Percentiles rank a stretch among this genome's conserved stretches.
Evolutionary conservation across 2,113 vertebrate species (phyloP).

Genomic region (Burhinus oedicnemus): DNA sequence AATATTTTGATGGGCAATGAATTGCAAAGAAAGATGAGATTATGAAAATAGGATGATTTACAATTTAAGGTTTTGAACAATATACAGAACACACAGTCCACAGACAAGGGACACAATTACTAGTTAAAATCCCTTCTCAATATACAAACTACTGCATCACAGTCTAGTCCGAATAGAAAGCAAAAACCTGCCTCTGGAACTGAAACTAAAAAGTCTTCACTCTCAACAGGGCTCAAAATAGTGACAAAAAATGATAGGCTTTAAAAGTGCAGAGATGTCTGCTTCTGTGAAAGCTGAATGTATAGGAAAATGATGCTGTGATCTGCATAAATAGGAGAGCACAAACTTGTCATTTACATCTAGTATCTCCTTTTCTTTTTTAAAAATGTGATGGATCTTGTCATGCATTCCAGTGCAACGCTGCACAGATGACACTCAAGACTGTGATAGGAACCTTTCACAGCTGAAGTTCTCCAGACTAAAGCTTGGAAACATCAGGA

Average conservation of each 20-base stretch:
- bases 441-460: neutral
- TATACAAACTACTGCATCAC: neutral
- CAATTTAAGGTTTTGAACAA: neutral
- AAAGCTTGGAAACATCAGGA: neutral
- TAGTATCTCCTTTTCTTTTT: neutral
- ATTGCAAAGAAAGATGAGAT: neutral
- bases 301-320: neutral
- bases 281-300: neutral
- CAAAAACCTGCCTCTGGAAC: neutral
- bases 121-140: neutral
- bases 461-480: conserved; percentile 16
- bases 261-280: neutral
- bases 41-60: neutral
- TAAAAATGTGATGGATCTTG: neutral
- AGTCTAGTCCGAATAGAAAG: neutral
- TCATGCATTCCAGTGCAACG: neutral
- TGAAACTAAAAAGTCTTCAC: neutral
- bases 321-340: neutral
- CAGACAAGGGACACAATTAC: neutral
- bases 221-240: neutral
- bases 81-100: neutral
- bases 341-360: neutral
- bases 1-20: neutral
- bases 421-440: neutral
- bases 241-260: neutral